Percentiles rank a stretch among this genome's conserved stretches.
Evolutionary conservation across 2,113 vertebrate species (phyloP).

Genomic region (Alouatta palliata): DNA sequence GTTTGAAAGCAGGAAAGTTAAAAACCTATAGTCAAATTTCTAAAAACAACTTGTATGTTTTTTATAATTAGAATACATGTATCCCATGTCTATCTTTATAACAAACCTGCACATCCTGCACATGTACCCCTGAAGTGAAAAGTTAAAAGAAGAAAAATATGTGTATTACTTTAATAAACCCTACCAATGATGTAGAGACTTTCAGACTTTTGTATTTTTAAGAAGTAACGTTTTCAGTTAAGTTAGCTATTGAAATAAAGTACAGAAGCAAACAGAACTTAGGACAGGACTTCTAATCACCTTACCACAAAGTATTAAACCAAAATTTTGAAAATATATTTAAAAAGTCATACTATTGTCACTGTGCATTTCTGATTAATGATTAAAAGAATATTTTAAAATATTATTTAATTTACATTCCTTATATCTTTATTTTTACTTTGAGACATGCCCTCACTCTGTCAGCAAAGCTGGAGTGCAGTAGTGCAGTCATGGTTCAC

Average conservation of each 20-base stretch:
- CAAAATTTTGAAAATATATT: constrained; percentile 8
- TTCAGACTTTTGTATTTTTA: background rate
- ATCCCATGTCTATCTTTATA: too few species aligned
- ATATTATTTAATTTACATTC: background rate
- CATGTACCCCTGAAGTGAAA: too few species aligned
- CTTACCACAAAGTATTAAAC: background rate
- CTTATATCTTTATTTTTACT: background rate
- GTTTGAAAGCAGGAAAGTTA: background rate
- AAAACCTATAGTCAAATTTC: background rate
- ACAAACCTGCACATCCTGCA: too few species aligned
- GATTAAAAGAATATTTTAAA: background rate
- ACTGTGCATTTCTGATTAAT: background rate
- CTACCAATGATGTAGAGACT: background rate
- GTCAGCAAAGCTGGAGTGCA: too few species aligned
- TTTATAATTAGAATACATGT: background rate
- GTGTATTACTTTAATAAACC: background rate
- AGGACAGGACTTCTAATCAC: background rate
- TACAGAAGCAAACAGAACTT: background rate
- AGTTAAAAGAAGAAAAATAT: too few species aligned
- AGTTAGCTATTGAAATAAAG: background rate
- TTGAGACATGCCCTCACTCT: too few species aligned
- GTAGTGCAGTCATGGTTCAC: too few species aligned
- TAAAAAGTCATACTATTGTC: background rate
- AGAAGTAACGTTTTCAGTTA: background rate
- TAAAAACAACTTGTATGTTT: background rate